Evolutionary conservation across 2,113 vertebrate genomes (phyloP), one percentile per base, ranked within the genome.

Genomic region (Salvelinus sp.): DNA sequence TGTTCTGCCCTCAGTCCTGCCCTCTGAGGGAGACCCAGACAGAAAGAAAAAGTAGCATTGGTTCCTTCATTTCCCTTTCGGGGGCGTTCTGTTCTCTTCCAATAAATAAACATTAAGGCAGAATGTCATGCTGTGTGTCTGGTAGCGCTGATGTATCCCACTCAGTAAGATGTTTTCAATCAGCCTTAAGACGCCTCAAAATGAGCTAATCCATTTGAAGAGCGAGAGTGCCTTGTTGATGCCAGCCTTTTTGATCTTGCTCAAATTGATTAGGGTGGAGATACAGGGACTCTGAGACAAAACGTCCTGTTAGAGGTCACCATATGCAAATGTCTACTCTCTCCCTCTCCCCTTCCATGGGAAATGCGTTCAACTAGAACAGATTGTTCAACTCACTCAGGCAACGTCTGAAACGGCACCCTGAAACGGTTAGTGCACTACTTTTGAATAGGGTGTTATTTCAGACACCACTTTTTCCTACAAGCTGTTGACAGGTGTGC

Each of bases 201-300:
- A 82, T 75, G 30, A 81, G 79, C 78, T 81, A 83, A 89, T 87
- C 85, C 82, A 81, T 85, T 83, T 86, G 82, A 82, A 82, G 83
- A 75, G 77, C 60, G 68, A 16, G 50, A 74, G 64, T 70, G 69
- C 44, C 77, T 67, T 30, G 62, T 68, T 78, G 85, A 77, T 76
- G 83, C 78, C 69, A 76, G 75, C 73, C 54, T 68, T 73, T 85
- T 81, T 84, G 80, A 87, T 82, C 78, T 85, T 5, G n/a, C 74
- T 79, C 72, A 84, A 80, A 82, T 78, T 84, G 85, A 88, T 87
- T 83, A 79, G 77, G 68, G 76, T 64, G 73, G 74, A 78, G 83
- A 84, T 81, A 76, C 63, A 44, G 75, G 72, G 72, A 74, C 57
- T 76, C 69, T 70, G 77, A 70, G 48, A 33, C 25, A 54, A 73